These are phyloP conservation scores for Agrotis exclamationis DNA, from an alignment of 2,888 invertebrate genomes.

Conservation along the genomic window DNA sequence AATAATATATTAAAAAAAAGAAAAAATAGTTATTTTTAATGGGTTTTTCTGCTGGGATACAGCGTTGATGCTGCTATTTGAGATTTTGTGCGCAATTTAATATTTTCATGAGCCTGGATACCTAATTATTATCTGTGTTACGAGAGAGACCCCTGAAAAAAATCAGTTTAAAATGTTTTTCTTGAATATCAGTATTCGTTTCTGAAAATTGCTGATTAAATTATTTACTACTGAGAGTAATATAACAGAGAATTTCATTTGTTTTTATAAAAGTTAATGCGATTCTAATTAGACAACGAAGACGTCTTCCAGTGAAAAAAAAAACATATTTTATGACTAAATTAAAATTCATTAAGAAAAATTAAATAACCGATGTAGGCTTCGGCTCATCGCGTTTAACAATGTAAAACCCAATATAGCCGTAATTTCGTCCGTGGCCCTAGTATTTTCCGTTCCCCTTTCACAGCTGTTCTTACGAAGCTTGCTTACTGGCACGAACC, in stretches of 20 bases:
- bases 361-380: too few relatives aligned
- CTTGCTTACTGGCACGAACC: conserved; percentile 52
- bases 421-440: conserved; percentile 15
- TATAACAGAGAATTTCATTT: background rate
- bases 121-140: too few relatives aligned
- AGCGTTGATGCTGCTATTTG: too few relatives aligned
- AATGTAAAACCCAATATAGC: conserved; percentile 11
- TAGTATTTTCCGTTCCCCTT: conserved; percentile 49
- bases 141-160: too few relatives aligned
- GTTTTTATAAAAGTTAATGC: background rate
- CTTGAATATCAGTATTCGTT: background rate
- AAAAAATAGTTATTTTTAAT: too few relatives aligned
- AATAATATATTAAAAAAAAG: too few relatives aligned
- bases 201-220: conserved; percentile 3
- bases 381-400: background rate
- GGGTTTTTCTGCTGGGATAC: too few relatives aligned
- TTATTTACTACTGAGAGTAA: background rate
- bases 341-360: too few relatives aligned
- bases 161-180: background rate
- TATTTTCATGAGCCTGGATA: too few relatives aligned
- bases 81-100: background rate
- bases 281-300: background rate
- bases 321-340: too few relatives aligned
- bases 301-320: background rate
- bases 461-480: conserved; percentile 54